These are phyloP conservation scores for Lagopus muta DNA, from an alignment of 2,113 vertebrate species.

Conservation along the genomic window DNA sequence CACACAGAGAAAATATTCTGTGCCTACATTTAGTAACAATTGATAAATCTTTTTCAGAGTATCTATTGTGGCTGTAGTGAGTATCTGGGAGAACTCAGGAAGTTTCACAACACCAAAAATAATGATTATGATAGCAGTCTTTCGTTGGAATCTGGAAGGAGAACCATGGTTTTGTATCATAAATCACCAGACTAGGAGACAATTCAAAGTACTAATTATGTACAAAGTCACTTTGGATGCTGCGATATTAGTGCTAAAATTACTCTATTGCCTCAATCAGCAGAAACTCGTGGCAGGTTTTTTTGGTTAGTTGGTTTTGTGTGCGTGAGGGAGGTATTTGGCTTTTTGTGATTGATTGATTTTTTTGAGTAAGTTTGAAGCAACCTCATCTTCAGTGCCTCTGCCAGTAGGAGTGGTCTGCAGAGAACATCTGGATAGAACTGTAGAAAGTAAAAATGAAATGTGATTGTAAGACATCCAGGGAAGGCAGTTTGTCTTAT, in stretches of 20 bases:
- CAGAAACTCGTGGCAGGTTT: not conserved
- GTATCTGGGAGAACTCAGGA: not conserved
- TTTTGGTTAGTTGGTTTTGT: not conserved
- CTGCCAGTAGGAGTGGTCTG: not conserved
- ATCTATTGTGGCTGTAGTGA: not conserved
- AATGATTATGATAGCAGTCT: not conserved
- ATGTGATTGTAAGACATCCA: not conserved
- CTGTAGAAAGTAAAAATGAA: not conserved
- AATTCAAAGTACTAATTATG: slow-evolving; percentile 5
- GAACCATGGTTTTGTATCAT: not conserved
- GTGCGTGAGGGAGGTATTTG: not conserved
- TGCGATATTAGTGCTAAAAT: not conserved
- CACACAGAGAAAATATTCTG: not conserved
- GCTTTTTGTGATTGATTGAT: not conserved
- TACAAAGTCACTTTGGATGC: slow-evolving; percentile 17
- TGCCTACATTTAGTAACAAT: not conserved
- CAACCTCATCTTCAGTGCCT: not conserved
- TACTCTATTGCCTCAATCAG: not conserved
- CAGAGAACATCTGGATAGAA: not conserved
- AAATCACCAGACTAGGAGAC: not conserved
- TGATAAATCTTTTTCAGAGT: not conserved
- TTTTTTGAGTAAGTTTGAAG: not conserved
- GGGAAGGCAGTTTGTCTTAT: not conserved
- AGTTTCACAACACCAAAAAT: slow-evolving; percentile 11
- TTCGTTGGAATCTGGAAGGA: not conserved